A percentile compares a stretch with the other conserved stretches of the same genome.
phyloP scores from a whole-genome alignment of 2,113 vertebrate species.

The Amphiprion ocellaris region DNA sequence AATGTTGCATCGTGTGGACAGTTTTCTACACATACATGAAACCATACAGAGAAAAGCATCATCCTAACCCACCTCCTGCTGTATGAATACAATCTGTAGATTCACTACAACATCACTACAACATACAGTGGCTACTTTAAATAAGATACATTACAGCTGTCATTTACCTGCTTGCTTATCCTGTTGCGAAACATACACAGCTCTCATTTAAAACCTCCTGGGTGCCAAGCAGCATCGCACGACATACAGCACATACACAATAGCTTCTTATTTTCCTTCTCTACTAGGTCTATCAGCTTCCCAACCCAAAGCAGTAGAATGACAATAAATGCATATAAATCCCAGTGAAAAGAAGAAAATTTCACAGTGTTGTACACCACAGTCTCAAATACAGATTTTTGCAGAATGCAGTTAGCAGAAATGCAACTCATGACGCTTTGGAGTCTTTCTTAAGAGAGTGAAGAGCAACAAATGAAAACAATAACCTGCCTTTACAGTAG shows the following conservation, averaged over 20 bases:
- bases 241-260: slow-evolving; percentile 23
- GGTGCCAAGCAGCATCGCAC: slow-evolving; percentile 7
- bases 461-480: slow-evolving; percentile 18
- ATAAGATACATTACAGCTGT: slow-evolving; percentile 3
- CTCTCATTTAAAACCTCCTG: slow-evolving; percentile 19
- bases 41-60: slow-evolving; percentile 32
- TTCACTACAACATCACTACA: slow-evolving; percentile 11
- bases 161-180: neutral
- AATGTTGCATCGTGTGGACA: slow-evolving; percentile 27
- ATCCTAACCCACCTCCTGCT: slow-evolving; percentile 23
- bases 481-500: slow-evolving; percentile 1
- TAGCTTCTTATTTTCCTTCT: slow-evolving; percentile 32
- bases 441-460: slow-evolving; percentile 10
- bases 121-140: slow-evolving; percentile 41
- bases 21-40: slow-evolving; percentile 36
- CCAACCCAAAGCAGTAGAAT: slow-evolving; percentile 43
- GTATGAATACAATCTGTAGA: slow-evolving; percentile 7
- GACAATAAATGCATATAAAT: slow-evolving; percentile 47
- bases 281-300: slow-evolving; percentile 10
- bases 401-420: slow-evolving; percentile 13
- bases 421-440: slow-evolving; percentile 5
- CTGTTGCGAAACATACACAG: slow-evolving; percentile 41
- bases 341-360: slow-evolving; percentile 44
- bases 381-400: slow-evolving; percentile 24
- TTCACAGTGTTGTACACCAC: slow-evolving; percentile 61